Evolutionary conservation across 2,797 vertebrate species (phyloP).

Genomic region (Arctocebus calabarensis): DNA sequence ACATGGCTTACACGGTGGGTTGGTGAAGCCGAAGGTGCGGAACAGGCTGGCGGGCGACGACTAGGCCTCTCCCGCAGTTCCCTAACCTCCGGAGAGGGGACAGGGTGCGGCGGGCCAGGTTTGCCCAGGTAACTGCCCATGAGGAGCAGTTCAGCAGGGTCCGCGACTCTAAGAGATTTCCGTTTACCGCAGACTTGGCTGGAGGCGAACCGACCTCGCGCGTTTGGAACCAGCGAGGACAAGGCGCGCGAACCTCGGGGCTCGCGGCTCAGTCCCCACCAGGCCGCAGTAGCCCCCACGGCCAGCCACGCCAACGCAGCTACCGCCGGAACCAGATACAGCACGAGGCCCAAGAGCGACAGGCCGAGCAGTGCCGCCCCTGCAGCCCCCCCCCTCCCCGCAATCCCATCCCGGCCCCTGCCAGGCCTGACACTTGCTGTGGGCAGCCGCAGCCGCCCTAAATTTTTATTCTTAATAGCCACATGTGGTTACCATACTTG

Average conservation of each 20-base stretch:
- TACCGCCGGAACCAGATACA: conserved; percentile 82
- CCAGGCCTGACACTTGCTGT: conserved; percentile 68
- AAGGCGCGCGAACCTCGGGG: conserved; percentile 74
- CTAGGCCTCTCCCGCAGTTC: conserved; percentile 83
- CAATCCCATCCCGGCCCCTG: conserved; percentile 71
- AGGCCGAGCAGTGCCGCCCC: conserved; percentile 69
- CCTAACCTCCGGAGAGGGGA: conserved; percentile 69
- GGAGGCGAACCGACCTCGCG: conserved; percentile 71
- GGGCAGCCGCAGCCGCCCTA: conserved; percentile 80
- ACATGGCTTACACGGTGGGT: background rate
- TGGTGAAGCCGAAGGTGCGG: background rate
- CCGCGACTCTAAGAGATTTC: conserved; percentile 75
- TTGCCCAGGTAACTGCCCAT: conserved; percentile 92
- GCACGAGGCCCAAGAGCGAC: conserved; percentile 72
- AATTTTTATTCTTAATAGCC: background rate
- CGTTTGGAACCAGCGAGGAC: conserved; percentile 76
- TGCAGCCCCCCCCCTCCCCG: background rate
- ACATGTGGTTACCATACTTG: background rate
- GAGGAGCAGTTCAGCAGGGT: conserved; percentile 83
- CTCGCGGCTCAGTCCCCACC: conserved; percentile 85
- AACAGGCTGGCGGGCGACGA: conserved; percentile 37
- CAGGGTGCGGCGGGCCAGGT: conserved; percentile 67
- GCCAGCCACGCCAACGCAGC: conserved; percentile 88
- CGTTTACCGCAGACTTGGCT: conserved; percentile 76
- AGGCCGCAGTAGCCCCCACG: conserved; percentile 85